These are phyloP conservation scores for Strongylocentrotus purpuratus DNA, from an alignment of 35 echinoderm and acorn worm species.

Conservation along the genomic window DNA sequence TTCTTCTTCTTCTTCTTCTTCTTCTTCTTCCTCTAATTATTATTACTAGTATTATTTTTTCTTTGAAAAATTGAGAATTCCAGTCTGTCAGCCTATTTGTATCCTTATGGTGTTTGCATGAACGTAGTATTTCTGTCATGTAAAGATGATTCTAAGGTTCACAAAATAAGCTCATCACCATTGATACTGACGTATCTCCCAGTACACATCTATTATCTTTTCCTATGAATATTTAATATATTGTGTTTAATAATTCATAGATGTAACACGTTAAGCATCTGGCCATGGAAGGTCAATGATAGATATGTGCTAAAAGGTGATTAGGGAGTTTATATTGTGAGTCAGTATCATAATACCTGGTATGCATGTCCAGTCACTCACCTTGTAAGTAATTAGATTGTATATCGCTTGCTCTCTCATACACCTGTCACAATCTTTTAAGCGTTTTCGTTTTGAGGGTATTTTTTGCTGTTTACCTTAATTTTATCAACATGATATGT, in stretches of 20 bases:
- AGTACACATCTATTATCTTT: background rate
- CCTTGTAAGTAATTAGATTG: too few species aligned
- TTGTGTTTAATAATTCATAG: background rate
- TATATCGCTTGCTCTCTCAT: too few species aligned
- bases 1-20: too few species aligned
- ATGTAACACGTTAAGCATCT: background rate
- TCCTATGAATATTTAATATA: background rate
- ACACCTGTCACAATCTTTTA: too few species aligned
- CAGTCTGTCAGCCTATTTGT: too few species aligned
- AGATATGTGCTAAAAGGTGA: background rate
- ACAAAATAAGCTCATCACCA: background rate
- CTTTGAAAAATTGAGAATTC: too few species aligned
- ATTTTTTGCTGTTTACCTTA: too few species aligned
- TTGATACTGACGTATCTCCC: background rate
- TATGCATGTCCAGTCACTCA: background rate
- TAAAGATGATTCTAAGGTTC: background rate
- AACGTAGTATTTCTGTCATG: background rate
- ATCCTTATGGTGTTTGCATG: background rate
- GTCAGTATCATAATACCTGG: background rate
- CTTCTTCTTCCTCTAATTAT: background rate
- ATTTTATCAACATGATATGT: too few species aligned
- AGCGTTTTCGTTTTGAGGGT: too few species aligned
- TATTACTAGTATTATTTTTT: too few species aligned
- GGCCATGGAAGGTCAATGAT: background rate
- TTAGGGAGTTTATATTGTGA: background rate